Base-by-base conservation (phyloP, 2,888 invertebrate species). In the Ctena decussata region DNA sequence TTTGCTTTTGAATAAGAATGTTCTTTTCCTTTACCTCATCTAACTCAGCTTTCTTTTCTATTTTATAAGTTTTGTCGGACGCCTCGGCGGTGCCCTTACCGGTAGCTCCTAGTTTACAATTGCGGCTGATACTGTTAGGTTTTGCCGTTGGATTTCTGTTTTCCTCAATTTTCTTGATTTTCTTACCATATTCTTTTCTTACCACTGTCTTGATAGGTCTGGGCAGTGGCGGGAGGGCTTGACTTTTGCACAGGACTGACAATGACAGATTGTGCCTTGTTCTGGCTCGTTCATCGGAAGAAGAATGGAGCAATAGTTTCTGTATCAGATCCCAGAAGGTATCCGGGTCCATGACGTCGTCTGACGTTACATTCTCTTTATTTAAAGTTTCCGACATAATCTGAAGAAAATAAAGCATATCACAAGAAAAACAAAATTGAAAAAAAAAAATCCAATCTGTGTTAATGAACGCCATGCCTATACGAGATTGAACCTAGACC, bases 241-340 rank as follows among this genome's bases (percentile, higher is more conserved):
- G 77, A 0, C 83, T 79, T 15, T 83, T 74, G 65, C 87, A 88
- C 49, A 88, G 24, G 1, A 78, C 81, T 2, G 87, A 81, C 32
- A 85, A 32, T 0, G 87, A 82, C 6, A 77, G 24, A 30, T 85
- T 85, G 32, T 85, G 83, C 24, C 79, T 83, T 30, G 39, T 30
- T 21, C 84, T 75, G 30, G 37, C 24, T n/a, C 75, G 53, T 72
- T 83, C 82, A 41, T 83, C 87, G 1, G n/a, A n/a, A 3, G 72
- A 41, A 24, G 84, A 77, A 49, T 74, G 71, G 3, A 84, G 79
- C 39, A 88, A 77, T 3, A 88, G 80, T 35, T 84, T 84, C n/a
- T 86, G 85, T 21, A 88, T 80, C 15, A 86, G 79, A 24, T 81
- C 77, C 88, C 88, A 86, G 84, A 88, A 86, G 0, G 80, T 73